Evolutionary conservation across 1,140 invertebrate genomes (phyloP).

Genomic region (Drosophila nasuta): DNA sequence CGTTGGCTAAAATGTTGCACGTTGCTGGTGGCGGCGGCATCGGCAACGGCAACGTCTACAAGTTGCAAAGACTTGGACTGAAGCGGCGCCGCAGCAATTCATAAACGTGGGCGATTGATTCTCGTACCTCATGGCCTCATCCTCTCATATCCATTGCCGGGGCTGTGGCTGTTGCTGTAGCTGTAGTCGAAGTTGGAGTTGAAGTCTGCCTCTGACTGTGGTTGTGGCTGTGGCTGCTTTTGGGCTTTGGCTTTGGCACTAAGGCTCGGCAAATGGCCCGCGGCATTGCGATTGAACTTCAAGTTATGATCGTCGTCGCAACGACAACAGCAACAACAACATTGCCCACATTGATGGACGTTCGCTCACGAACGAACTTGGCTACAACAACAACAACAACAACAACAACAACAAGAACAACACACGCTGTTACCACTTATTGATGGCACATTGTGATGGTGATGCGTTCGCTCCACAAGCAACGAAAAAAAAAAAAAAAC

Average conservation of each 20-base stretch:
- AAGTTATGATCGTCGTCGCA: slow-evolving; percentile 83
- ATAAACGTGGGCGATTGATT: slow-evolving; percentile 84
- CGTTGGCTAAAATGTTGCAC: slow-evolving; percentile 81
- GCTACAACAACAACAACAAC: slow-evolving; percentile 46
- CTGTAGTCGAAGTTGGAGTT: background rate
- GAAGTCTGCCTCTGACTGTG: slow-evolving; percentile 2
- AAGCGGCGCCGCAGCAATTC: slow-evolving; percentile 82
- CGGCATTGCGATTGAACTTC: slow-evolving; percentile 84
- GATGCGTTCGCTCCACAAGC: slow-evolving; percentile 65
- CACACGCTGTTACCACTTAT: slow-evolving; percentile 82
- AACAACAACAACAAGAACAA: slow-evolving; percentile 60
- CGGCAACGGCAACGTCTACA: slow-evolving; percentile 31
- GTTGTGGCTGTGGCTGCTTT: slow-evolving; percentile 58
- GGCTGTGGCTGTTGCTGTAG: background rate
- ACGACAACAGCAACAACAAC: slow-evolving; percentile 48
- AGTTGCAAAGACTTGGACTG: slow-evolving; percentile 42
- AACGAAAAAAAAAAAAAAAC: too few species aligned
- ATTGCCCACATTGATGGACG: slow-evolving; percentile 77
- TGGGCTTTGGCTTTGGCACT: slow-evolving; percentile 81
- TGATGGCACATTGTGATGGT: slow-evolving; percentile 82
- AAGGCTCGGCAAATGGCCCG: slow-evolving; percentile 84
- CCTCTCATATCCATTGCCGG: slow-evolving; percentile 35
- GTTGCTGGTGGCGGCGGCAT: slow-evolving; percentile 61
- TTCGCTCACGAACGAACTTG: slow-evolving; percentile 79
- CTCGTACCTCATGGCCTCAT: slow-evolving; percentile 76